A percentile compares a stretch with the other conserved stretches of the same genome.
phyloP scores from a whole-genome alignment of 2,888 invertebrate species.

The Ditula angustiorana region DNA sequence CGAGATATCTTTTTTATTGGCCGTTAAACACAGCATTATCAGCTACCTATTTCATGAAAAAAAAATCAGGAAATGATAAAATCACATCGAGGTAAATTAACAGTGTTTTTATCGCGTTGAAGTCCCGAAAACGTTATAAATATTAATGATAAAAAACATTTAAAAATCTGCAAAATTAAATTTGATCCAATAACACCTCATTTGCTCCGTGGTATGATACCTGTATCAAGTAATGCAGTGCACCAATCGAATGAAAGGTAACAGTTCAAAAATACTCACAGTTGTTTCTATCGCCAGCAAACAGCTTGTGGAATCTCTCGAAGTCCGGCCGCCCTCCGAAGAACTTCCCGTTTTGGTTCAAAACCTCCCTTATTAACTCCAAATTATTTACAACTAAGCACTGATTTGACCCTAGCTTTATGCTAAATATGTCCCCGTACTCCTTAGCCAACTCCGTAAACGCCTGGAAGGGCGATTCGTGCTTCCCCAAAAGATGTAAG shows the following conservation, averaged over 20 bases:
- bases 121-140: too few relatives aligned
- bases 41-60: too few relatives aligned
- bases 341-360: slow-evolving; percentile 92
- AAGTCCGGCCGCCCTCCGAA: slow-evolving; percentile 95
- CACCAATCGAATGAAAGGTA: not conserved
- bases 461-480: slow-evolving; percentile 89
- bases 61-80: too few relatives aligned
- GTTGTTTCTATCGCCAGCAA: slow-evolving; percentile 94
- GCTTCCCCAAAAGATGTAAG: slow-evolving; percentile 87
- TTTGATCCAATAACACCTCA: too few relatives aligned
- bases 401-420: slow-evolving; percentile 88
- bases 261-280: slow-evolving; percentile 89
- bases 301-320: slow-evolving; percentile 91
- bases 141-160: too few relatives aligned
- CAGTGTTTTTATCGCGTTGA: not conserved
- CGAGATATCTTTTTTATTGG: too few relatives aligned
- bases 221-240: too few relatives aligned
- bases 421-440: slow-evolving; percentile 90
- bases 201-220: not conserved
- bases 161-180: too few relatives aligned
- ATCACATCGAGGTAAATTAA: too few relatives aligned
- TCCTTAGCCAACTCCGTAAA: slow-evolving; percentile 88
- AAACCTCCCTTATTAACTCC: slow-evolving; percentile 89
- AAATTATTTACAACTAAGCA: slow-evolving; percentile 92
- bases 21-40: too few relatives aligned